Evolutionary conservation across 2,888 invertebrate species (phyloP), one percentile per base, ranked within the genome.

Genomic region (Clivina fossor): DNA sequence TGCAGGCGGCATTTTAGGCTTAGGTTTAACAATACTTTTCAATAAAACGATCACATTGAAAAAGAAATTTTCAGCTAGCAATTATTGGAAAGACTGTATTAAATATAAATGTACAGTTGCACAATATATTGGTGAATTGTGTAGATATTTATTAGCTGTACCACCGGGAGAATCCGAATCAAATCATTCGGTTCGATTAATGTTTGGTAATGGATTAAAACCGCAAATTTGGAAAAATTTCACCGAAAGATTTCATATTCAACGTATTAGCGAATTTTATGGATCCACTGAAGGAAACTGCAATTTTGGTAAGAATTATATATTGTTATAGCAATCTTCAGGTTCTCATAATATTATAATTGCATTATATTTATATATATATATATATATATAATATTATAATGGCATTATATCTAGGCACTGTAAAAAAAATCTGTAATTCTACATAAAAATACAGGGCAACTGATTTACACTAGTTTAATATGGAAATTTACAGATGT

Each of bases 201-300:
- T 97, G 84, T 88, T 90, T 67, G 98, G 98, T 57, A 98, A 98
- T 72, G 98, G 98, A 2, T 80, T 98, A 69, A 80, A 93, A 28
- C 87, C 93, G 1, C 92, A 94, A 72, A 93, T 98, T 66, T 98
- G 98, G 98, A 80, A 84, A 59, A 82, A 88, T 65, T 96, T 98
- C 68, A 84, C 88, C 1, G 82, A 88, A 50, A 82, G 86, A 46
- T 90, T 89, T 57, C 63, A 67, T 2, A 69, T 78, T 24, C 59
- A 65, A 26, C 58, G 70, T 64, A 88, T 98, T 64, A 90, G 88
- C 53, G 98, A 98, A 76, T 85, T 97, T 66, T 98, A 98, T 72
- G 98, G 96, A 9, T 91, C 96, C 1, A 98, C 98, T 0, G 98
- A 98, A 76, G 96, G 97, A 68, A 97, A 96, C 74, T 90, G 94